These are phyloP conservation scores for Zosterops lateralis DNA, from an alignment of 2,113 vertebrate genomes.

Conservation along the genomic window DNA sequence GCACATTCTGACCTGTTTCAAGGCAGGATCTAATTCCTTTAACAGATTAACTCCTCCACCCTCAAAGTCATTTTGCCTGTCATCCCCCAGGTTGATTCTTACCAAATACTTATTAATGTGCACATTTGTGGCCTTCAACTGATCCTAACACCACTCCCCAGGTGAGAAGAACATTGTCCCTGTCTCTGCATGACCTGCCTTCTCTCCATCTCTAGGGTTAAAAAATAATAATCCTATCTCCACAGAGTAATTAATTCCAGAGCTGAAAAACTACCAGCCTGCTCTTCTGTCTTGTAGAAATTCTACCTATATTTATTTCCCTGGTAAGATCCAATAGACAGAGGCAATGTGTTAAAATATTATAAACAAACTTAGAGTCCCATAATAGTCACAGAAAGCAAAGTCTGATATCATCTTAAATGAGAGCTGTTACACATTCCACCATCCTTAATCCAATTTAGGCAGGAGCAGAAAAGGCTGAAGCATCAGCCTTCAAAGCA, in stretches of 20 bases:
- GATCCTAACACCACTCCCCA: not conserved
- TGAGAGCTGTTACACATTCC: not conserved
- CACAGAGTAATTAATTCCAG: not conserved
- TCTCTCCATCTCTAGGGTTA: not conserved
- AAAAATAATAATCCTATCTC: not conserved
- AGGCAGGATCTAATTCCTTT: constrained; percentile 46
- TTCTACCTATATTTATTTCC: not conserved
- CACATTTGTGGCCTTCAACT: not conserved
- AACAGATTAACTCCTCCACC: constrained; percentile 44
- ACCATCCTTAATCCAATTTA: not conserved
- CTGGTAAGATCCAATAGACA: not conserved
- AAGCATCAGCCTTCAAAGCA: not conserved
- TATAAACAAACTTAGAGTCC: not conserved
- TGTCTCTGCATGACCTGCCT: not conserved
- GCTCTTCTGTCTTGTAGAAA: not conserved
- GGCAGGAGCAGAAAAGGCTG: not conserved
- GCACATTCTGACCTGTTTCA: constrained; percentile 45
- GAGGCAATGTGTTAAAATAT: not conserved
- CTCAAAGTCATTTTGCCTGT: not conserved
- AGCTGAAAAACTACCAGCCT: not conserved
- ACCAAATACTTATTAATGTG: not conserved
- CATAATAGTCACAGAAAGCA: not conserved
- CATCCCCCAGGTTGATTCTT: not conserved
- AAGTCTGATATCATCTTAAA: not conserved
- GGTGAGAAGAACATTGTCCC: not conserved